Evolutionary conservation across 1,140 invertebrate species (phyloP), one percentile per base, ranked within the genome.

Genomic region (Aphaenogaster floridana): DNA sequence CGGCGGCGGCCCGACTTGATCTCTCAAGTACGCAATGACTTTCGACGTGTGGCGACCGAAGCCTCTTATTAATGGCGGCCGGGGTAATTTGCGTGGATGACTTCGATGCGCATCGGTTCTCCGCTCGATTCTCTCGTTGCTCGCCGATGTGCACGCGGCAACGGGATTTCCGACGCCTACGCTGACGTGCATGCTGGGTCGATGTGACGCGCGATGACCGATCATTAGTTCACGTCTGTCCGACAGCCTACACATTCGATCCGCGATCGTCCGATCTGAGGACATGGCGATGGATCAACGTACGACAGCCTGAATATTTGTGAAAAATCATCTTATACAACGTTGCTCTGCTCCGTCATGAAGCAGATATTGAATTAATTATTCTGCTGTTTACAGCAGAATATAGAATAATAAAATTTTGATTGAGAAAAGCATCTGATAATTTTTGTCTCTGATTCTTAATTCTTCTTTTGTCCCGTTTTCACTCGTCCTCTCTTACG

Each of bases 51-150:
- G 90, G 87, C 77, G 83, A 78, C 80, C 87, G 85, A 87, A 83
- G 89, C 89, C 92, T 91, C 92, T 93, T 91, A 93, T 93, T 93
- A 93, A 92, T 91, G 93, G 87, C 89, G 86, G 87, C 90, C 88
- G 79, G 17, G 89, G 91, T 92, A 93, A 93, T 93, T 93, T 93
- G 92, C 92, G 90, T 89, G 92, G 89, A 92, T 92, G 91, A 93
- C 90, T 91, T 89, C 86, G 92, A 84, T 80, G 83, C 77, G 78
- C 61, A 50, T 61, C 80, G 86, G 69, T 76, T 34, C 59, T 45
- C 78, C 71, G 36, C 39, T n/a, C 57, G 42, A 34, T 52, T 57
- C 63, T 36, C n/a, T n/a, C 36, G n/a, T 15, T 42, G 11, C 34
- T 68, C 63, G 45, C 48, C 63, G 63, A 71, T 57, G 34, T 71